Conservation (phyloP, 2,113 vertebrate genomes). For the Cyrtonyx montezumae region DNA sequence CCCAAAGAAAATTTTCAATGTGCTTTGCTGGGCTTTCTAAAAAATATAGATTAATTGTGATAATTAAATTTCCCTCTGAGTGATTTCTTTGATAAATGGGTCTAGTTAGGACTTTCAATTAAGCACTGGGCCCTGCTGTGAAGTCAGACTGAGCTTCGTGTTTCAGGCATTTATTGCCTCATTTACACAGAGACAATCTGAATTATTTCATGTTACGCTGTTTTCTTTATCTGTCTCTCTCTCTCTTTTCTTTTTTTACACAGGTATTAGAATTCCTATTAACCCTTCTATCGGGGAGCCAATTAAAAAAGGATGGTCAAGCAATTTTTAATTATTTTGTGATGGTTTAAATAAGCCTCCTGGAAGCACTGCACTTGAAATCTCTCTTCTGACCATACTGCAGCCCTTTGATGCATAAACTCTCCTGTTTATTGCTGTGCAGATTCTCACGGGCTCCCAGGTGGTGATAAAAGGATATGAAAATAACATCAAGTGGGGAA, state of each 20-base stretch:
- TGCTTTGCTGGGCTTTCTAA: conserved; percentile 23
- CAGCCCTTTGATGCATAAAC: background rate
- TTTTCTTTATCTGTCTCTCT: conserved; percentile 50
- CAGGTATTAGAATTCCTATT: conserved; percentile 55
- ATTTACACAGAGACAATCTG: conserved; percentile 63
- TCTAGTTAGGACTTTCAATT: conserved; percentile 75
- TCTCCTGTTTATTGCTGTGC: background rate
- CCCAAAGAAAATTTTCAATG: background rate
- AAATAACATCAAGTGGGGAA: conserved; percentile 19
- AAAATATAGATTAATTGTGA: conserved; percentile 68
- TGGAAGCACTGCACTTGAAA: background rate
- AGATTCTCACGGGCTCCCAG: background rate
- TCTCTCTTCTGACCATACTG: background rate
- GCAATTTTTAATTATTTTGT: conserved; percentile 44
- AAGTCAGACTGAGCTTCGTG: conserved; percentile 61
- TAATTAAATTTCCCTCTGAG: conserved; percentile 71
- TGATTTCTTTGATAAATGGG: conserved; percentile 72
- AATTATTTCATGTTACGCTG: conserved; percentile 55
- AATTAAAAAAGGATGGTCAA: conserved; percentile 59
- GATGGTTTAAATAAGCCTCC: conserved; percentile 12
- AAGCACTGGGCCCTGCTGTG: conserved; percentile 63
- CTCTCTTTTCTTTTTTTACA: background rate
- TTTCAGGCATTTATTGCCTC: conserved; percentile 69
- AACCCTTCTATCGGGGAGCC: conserved; percentile 52
- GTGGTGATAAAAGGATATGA: conserved; percentile 1